Evolutionary conservation across 2,888 invertebrate species (phyloP).

Genomic region (Ischnura elegans): DNA sequence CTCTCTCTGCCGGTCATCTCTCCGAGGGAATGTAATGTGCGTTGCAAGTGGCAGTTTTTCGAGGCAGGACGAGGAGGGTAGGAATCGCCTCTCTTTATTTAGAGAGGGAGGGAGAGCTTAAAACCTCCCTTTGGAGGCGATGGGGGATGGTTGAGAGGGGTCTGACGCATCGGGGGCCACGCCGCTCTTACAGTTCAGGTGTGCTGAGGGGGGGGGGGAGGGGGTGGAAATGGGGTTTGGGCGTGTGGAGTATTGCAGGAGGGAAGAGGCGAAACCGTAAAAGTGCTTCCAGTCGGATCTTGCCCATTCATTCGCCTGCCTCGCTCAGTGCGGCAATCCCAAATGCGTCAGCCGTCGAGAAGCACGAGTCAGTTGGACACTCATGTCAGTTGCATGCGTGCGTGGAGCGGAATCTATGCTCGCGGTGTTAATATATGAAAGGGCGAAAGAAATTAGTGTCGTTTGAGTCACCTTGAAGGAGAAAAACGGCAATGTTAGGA

Average conservation of each 20-base stretch:
- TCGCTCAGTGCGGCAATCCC: conserved; percentile 36
- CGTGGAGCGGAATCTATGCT: too few species aligned
- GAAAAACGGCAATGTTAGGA: too few species aligned
- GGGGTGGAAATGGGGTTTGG: neutral
- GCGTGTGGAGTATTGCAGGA: neutral
- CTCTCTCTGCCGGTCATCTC: neutral
- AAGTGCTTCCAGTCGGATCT: conserved; percentile 64
- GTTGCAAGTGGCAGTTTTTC: neutral
- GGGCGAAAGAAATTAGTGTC: too few species aligned
- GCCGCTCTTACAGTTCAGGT: conserved; percentile 39
- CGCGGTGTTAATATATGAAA: too few species aligned
- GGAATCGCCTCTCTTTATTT: neutral
- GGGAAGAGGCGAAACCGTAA: conserved; percentile 42
- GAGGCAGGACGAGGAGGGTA: neutral
- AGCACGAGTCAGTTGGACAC: too few species aligned
- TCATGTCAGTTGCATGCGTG: too few species aligned
- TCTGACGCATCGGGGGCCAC: neutral
- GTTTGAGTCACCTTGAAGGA: too few species aligned
- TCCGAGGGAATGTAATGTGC: conserved; percentile 52
- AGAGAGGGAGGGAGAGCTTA: neutral
- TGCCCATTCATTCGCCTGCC: neutral
- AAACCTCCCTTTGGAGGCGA: neutral
- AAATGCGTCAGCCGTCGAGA: neutral
- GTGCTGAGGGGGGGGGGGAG: neutral
- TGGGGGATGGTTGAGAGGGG: conserved; percentile 11